Conservation (phyloP, 2,797 vertebrate species). For the Pangasius krempfi region DNA sequence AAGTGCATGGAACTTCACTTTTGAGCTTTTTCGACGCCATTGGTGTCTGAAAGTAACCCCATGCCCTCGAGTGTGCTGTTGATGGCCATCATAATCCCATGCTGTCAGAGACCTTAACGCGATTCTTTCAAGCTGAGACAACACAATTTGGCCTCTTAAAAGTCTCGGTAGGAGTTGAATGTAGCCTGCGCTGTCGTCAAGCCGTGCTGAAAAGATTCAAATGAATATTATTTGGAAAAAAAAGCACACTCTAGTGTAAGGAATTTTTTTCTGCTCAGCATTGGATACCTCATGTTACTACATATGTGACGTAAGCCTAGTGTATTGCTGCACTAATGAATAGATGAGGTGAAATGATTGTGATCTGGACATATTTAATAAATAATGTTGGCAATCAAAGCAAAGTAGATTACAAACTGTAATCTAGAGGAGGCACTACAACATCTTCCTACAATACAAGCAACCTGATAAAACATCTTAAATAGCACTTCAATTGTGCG, state of each 20-base stretch:
- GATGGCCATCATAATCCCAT: conserved; percentile 56
- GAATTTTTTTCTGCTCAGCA: background rate
- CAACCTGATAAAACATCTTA: background rate
- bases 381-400: background rate
- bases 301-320: background rate
- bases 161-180: conserved; percentile 33
- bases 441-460: background rate
- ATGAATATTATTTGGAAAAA: background rate
- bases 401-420: background rate
- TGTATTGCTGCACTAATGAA: background rate
- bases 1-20: conserved; percentile 9
- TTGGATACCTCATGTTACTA: background rate
- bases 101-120: conserved; percentile 47
- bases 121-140: conserved; percentile 49
- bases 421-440: background rate
- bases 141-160: conserved; percentile 30
- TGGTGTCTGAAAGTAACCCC: conserved; percentile 46
- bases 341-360: background rate
- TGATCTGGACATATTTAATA: background rate
- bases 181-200: background rate
- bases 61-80: conserved; percentile 45
- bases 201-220: background rate
- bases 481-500: background rate
- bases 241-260: background rate
- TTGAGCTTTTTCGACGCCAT: conserved; percentile 35